phyloP scores from a whole-genome alignment of 2,888 invertebrate genomes.

The Liodrosophila aerea region DNA sequence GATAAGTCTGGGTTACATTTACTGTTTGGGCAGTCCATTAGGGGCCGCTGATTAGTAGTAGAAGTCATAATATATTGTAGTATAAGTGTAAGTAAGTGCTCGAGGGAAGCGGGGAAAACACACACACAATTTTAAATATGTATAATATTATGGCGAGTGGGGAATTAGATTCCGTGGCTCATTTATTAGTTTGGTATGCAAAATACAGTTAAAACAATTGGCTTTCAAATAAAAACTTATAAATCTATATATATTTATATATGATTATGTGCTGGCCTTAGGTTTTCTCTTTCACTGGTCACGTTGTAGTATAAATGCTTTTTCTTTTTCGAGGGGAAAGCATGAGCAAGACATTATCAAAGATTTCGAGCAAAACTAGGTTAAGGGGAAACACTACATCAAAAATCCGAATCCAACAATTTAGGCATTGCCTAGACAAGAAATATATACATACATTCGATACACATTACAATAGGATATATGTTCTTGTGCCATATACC shows the following conservation, averaged over 20 bases:
- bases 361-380: conserved; percentile 41
- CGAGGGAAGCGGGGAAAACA: conserved; percentile 37
- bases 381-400: conserved; percentile 29
- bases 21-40: conserved; percentile 21
- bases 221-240: conserved; percentile 50
- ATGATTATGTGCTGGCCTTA: conserved; percentile 3
- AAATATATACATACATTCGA: conserved; percentile 31
- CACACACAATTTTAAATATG: conserved; percentile 10
- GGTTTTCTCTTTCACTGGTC: conserved; percentile 48
- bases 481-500: conserved; percentile 30
- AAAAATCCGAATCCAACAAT: conserved; percentile 14
- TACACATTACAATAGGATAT: conserved; percentile 21
- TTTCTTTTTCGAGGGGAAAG: conserved; percentile 1
- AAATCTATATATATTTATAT: conserved; percentile 32
- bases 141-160: conserved; percentile 53
- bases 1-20: conserved; percentile 49
- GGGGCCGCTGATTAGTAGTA: conserved; percentile 50
- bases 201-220: conserved; percentile 68
- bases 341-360: conserved; percentile 47
- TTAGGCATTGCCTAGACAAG: conserved; percentile 17
- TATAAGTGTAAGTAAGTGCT: conserved; percentile 17
- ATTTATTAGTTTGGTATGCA: conserved; percentile 74
- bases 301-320: conserved; percentile 60
- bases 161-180: conserved; percentile 68
- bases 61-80: conserved; percentile 17